Base-by-base conservation (phyloP, 2,113 vertebrate genomes). In the Poeciliopsis turrubarensis region DNA sequence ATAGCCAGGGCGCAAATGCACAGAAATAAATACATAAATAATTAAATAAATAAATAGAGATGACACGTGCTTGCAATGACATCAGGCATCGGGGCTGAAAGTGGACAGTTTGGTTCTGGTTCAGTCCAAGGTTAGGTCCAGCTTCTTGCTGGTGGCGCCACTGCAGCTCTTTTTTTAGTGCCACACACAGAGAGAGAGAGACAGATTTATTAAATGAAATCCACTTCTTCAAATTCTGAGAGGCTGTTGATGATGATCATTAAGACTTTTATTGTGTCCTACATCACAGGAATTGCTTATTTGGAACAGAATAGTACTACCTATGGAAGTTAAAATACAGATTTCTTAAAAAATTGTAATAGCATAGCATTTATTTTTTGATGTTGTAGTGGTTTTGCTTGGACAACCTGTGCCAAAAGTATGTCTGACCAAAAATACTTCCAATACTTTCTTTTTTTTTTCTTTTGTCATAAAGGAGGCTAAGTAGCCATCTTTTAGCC, bases 101-200 rank as follows among this genome's bases (percentile, higher is more conserved):
- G 27, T 73, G 72, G 68, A 69, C 72, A 77, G 70, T 72, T 25
- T 72, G 77, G 65, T 77, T 78, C 29, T 70, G 66, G 22, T 76
- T 30, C 66, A 30, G 75, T 77, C 70, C 80, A 73, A 86, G 73
- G 77, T 41, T 63, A 70, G 60, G 34, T 73, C 34, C 75, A 78
- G 81, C 69, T 63, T 73, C 27, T 60, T 15, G 47, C 30, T 60
- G 29, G 77, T 86, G 75, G 72, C 77, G 63, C 65, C 57, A 51
- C 44, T 73, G 81, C 85, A 77, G 75, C 64, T 74, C 26, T 67
- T 80, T 27, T 31, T 27, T 31, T 64, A 72, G 64, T 25, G 25
- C 19, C 25, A 10, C 51, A 25, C 0, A 57, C 1, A 54, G 2
- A 54, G 22, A 54, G 25, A 34, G 34, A 34, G 34, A 37, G 34